Conservation (phyloP, 2,113 vertebrate species). For the Brachionichthys hirsutus region DNA sequence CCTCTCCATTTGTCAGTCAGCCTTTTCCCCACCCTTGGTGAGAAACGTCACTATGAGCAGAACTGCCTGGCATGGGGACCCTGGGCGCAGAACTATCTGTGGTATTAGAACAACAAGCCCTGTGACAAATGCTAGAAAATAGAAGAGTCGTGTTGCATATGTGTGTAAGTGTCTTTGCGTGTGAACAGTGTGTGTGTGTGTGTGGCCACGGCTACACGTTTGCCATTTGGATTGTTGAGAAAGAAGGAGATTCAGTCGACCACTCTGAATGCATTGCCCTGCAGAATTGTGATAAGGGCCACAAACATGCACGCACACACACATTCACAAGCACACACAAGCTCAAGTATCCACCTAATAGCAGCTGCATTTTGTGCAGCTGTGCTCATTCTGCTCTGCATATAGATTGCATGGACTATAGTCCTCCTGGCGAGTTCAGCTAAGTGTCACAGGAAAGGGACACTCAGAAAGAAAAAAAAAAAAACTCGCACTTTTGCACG, state of each 20-base stretch:
- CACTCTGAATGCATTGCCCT: slow-evolving; percentile 46
- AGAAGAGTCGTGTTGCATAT: slow-evolving; percentile 47
- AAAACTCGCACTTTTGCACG: slow-evolving; percentile 11
- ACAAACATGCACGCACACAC: slow-evolving; percentile 21
- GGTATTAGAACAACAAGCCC: slow-evolving; percentile 71
- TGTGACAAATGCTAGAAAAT: slow-evolving; percentile 75
- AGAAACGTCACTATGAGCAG: slow-evolving; percentile 50
- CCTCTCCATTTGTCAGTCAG: slow-evolving; percentile 21
- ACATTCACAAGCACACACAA: slow-evolving; percentile 15
- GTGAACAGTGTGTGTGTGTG: slow-evolving; percentile 21
- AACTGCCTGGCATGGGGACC: slow-evolving; percentile 45
- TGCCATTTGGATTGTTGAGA: slow-evolving; percentile 57
- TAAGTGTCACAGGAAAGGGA: slow-evolving; percentile 17
- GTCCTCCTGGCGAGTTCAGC: slow-evolving; percentile 18
- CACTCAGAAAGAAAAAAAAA: not conserved
- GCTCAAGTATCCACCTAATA: slow-evolving; percentile 54
- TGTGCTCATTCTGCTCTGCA: slow-evolving; percentile 52
- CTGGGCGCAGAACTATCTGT: slow-evolving; percentile 58
- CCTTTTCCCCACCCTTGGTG: slow-evolving; percentile 1
- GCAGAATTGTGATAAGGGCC: slow-evolving; percentile 61
- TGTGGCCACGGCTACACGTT: slow-evolving; percentile 35
- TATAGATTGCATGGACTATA: slow-evolving; percentile 52
- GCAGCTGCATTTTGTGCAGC: slow-evolving; percentile 41
- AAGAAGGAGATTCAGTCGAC: slow-evolving; percentile 43
- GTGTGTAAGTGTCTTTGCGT: slow-evolving; percentile 33